A percentile compares a stretch with the other conserved stretches of the same genome.
Evolutionary conservation across 2,888 invertebrate species (phyloP).

Genomic region (Xestia c-nigrum): DNA sequence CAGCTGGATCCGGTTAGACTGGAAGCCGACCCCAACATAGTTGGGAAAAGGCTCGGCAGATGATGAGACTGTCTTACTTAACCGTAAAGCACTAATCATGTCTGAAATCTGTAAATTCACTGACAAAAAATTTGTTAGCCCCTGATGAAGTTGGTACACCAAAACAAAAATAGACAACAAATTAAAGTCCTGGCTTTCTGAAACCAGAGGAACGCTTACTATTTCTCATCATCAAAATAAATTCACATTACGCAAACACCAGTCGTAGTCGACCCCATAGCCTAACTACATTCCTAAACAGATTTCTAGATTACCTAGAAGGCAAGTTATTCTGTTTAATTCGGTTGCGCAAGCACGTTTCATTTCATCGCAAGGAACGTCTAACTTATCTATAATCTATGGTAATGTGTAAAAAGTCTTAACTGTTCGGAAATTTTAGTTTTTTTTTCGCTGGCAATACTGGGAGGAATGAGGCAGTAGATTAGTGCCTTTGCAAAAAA

Average conservation of each 20-base stretch:
- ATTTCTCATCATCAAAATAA: slow-evolving; percentile 39
- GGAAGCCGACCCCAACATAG: too few relatives aligned
- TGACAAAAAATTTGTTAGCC: not conserved
- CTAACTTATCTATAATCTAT: slow-evolving; percentile 35
- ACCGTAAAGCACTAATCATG: not conserved
- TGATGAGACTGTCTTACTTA: too few relatives aligned
- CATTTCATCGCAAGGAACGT: slow-evolving; percentile 38
- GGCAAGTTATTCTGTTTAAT: slow-evolving; percentile 47
- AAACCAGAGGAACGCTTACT: not conserved
- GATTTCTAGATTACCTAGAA: slow-evolving; percentile 65
- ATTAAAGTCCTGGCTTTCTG: not conserved
- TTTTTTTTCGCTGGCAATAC: slow-evolving; percentile 13
- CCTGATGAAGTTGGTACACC: not conserved
- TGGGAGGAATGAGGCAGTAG: slow-evolving; percentile 10
- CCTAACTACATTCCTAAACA: slow-evolving; percentile 57
- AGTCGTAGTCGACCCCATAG: slow-evolving; percentile 33
- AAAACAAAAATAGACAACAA: not conserved
- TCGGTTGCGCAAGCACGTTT: slow-evolving; percentile 47
- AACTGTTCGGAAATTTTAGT: not conserved
- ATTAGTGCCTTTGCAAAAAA: not conserved
- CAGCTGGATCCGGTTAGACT: too few relatives aligned
- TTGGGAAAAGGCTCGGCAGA: too few relatives aligned
- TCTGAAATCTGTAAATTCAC: not conserved
- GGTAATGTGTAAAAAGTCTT: slow-evolving; percentile 38
- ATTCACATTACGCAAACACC: slow-evolving; percentile 48